Evolutionary conservation across 2,797 vertebrate genomes (phyloP).

Genomic region (Etheostoma perlongum): DNA sequence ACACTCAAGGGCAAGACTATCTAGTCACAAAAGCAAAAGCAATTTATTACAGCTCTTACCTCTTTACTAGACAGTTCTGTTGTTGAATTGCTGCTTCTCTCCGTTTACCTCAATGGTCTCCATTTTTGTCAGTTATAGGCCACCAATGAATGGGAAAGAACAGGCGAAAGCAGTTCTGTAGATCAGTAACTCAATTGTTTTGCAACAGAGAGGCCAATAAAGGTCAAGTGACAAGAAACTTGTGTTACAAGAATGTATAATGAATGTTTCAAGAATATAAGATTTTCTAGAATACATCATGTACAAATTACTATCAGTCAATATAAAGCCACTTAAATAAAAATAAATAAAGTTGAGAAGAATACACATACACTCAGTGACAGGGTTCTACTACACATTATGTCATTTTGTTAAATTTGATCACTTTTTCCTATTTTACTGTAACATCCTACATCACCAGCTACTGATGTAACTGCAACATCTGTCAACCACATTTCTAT

Average conservation of each 20-base stretch:
- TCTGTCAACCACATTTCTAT: conserved; percentile 17
- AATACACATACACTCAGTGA: conserved; percentile 11
- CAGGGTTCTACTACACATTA: not conserved
- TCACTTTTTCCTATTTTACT: conserved; percentile 8
- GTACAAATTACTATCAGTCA: conserved; percentile 16
- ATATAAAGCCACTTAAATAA: conserved; percentile 28
- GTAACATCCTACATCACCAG: not conserved
- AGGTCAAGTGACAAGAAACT: not conserved
- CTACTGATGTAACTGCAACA: conserved; percentile 16
- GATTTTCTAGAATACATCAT: conserved; percentile 21
- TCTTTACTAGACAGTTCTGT: not conserved
- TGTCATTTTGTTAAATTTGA: conserved; percentile 1
- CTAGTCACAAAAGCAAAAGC: not conserved
- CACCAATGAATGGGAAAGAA: not conserved
- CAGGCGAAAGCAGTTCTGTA: not conserved
- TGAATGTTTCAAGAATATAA: conserved; percentile 7
- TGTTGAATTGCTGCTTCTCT: not conserved
- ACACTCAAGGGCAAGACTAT: not conserved
- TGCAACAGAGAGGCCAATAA: not conserved
- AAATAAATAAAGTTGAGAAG: conserved; percentile 6
- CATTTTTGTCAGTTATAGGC: not conserved
- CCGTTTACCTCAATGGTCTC: not conserved
- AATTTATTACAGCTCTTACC: not conserved
- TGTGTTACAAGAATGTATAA: conserved; percentile 24
- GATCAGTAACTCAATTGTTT: not conserved